A percentile compares a stretch with the other conserved stretches of the same genome.
Evolutionary conservation across 2,888 invertebrate species (phyloP).

Genomic region (Nudaria mundana): DNA sequence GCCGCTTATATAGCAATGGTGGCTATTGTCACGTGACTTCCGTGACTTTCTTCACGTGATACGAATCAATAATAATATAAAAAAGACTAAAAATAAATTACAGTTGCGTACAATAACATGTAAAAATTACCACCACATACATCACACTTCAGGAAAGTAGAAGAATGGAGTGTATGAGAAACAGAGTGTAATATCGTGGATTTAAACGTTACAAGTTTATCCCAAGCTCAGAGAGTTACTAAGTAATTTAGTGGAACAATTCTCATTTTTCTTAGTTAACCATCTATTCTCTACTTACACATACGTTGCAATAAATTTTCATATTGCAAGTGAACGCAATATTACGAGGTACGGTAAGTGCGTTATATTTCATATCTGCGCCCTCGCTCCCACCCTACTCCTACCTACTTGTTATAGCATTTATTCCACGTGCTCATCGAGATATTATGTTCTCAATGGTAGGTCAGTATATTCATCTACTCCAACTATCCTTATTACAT

Average conservation of each 20-base stretch:
- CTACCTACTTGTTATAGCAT: slow-evolving; percentile 63
- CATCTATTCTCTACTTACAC: slow-evolving; percentile 54
- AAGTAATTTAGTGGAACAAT: slow-evolving; percentile 38
- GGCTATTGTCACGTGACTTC: too few species aligned
- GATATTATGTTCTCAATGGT: slow-evolving; percentile 43
- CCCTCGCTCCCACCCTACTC: slow-evolving; percentile 46
- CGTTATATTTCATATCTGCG: slow-evolving; percentile 73
- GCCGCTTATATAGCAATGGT: too few species aligned
- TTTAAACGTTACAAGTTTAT: neutral
- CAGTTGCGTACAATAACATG: too few species aligned
- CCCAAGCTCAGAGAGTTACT: neutral
- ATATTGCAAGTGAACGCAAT: slow-evolving; percentile 77
- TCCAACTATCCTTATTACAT: too few species aligned
- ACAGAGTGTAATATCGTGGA: too few species aligned
- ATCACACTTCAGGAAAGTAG: too few species aligned
- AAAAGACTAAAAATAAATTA: too few species aligned
- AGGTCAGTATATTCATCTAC: too few species aligned
- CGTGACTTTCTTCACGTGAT: too few species aligned
- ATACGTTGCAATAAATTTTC: slow-evolving; percentile 76
- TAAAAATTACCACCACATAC: too few species aligned
- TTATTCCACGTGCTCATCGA: slow-evolving; percentile 51
- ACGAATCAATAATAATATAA: too few species aligned
- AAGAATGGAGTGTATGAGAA: too few species aligned
- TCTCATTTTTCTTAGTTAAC: slow-evolving; percentile 60
- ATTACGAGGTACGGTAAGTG: slow-evolving; percentile 71